Percentiles rank a stretch among this genome's conserved stretches.
Conservation (phyloP, 1,140 invertebrate species). For the Anadara kagoshimensis region DNA sequence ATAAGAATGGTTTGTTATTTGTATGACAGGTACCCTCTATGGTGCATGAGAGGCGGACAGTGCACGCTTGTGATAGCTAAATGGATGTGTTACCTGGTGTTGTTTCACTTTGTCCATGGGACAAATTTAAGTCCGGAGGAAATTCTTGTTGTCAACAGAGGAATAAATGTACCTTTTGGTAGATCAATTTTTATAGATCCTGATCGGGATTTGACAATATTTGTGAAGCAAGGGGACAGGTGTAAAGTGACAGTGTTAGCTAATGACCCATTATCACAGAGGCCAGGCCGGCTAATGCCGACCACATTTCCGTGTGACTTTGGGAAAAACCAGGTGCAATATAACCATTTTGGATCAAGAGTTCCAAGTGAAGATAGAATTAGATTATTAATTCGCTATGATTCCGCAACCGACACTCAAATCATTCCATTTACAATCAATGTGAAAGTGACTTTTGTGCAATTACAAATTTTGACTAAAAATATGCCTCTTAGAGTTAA, state of each 20-base stretch:
- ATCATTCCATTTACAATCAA: conserved; percentile 70
- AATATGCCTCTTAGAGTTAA: conserved; percentile 69
- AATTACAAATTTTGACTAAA: conserved; percentile 66
- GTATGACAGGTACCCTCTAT: too few species aligned
- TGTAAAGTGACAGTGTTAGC: conserved; percentile 69
- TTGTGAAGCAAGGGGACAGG: conserved; percentile 61
- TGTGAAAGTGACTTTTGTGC: conserved; percentile 63
- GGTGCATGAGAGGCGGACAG: too few species aligned
- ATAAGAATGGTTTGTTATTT: too few species aligned
- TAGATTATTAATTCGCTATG: conserved; percentile 70
- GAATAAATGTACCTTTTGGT: conserved; percentile 66
- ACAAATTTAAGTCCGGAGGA: background rate
- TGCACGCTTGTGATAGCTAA: too few species aligned
- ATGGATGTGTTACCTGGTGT: too few species aligned
- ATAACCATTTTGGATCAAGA: conserved; percentile 71
- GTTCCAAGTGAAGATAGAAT: conserved; percentile 66
- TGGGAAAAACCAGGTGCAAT: conserved; percentile 65
- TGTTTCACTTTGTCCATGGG: too few species aligned
- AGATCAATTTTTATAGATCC: conserved; percentile 68
- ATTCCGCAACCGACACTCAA: conserved; percentile 69
- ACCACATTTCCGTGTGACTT: conserved; percentile 71
- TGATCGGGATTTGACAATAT: conserved; percentile 65
- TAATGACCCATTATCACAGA: conserved; percentile 66
- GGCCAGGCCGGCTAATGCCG: conserved; percentile 69
- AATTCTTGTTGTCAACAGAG: conserved; percentile 52